Evolutionary conservation across 2,113 vertebrate species (phyloP).

Genomic region (Agelaius phoeniceus): DNA sequence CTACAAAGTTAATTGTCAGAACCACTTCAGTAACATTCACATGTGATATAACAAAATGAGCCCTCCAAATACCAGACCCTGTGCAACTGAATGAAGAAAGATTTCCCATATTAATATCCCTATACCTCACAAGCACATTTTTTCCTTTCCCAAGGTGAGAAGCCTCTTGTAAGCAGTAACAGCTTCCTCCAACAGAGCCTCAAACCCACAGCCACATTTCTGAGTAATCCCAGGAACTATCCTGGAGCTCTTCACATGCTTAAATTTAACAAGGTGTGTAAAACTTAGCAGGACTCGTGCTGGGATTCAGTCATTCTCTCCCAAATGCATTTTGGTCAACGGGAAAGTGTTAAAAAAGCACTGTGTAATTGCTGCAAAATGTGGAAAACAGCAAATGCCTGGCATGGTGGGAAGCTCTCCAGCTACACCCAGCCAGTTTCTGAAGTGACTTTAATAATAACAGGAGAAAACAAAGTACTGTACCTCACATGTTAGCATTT

Average conservation of each 20-base stretch:
- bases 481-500: neutral
- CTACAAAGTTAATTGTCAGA: neutral
- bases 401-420: neutral
- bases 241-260: neutral
- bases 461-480: neutral
- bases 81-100: neutral
- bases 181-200: neutral
- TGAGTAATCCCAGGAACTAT: neutral
- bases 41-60: neutral
- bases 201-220: neutral
- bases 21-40: neutral
- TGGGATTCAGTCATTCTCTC: neutral
- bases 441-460: neutral
- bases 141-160: neutral
- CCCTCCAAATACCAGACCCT: neutral
- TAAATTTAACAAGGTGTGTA: neutral
- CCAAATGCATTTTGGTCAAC: neutral
- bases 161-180: neutral
- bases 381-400: accelerated
- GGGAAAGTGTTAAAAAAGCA: neutral
- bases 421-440: neutral
- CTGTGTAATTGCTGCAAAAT: neutral
- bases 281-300: neutral
- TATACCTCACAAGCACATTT: neutral
- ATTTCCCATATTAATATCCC: neutral